Evolutionary conservation across 2,113 vertebrate genomes (phyloP).

Genomic region (Leucopternis melanops): DNA sequence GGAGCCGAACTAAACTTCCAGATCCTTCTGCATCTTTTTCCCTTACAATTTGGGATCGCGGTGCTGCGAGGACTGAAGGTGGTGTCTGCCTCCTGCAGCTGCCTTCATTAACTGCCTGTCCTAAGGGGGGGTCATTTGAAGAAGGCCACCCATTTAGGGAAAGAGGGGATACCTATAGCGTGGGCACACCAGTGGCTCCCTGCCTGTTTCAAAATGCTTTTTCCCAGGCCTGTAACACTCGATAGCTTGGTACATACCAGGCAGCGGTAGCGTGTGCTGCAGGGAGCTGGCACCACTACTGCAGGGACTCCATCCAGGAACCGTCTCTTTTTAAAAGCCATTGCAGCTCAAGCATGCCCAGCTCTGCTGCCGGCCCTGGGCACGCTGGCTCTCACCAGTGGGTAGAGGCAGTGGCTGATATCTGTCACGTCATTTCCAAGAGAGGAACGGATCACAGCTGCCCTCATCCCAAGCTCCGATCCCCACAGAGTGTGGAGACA

Average conservation of each 20-base stretch:
- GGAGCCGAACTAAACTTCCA: neutral
- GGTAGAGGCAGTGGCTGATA: neutral
- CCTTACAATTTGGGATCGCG: neutral
- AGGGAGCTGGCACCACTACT: neutral
- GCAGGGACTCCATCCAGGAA: neutral
- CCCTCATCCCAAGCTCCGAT: neutral
- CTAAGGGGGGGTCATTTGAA: neutral
- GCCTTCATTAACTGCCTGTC: neutral
- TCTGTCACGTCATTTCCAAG: neutral
- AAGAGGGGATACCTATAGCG: neutral
- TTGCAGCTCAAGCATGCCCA: neutral
- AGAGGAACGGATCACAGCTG: neutral
- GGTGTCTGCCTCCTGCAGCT: neutral
- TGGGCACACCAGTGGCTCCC: neutral
- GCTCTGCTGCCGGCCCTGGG: neutral
- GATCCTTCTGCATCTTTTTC: neutral
- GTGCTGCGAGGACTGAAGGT: neutral
- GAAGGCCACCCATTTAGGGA: neutral
- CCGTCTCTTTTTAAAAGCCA: neutral
- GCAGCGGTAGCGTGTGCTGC: rapidly evolving
- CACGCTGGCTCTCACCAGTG: neutral
- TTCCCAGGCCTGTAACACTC: neutral
- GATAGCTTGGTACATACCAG: neutral
- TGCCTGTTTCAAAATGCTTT: neutral
- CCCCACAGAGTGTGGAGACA: neutral